A percentile compares a stretch with the other conserved stretches of the same genome.
Evolutionary conservation across 2,888 invertebrate genomes (phyloP).

Genomic region (Listrodromus nycthemerus): DNA sequence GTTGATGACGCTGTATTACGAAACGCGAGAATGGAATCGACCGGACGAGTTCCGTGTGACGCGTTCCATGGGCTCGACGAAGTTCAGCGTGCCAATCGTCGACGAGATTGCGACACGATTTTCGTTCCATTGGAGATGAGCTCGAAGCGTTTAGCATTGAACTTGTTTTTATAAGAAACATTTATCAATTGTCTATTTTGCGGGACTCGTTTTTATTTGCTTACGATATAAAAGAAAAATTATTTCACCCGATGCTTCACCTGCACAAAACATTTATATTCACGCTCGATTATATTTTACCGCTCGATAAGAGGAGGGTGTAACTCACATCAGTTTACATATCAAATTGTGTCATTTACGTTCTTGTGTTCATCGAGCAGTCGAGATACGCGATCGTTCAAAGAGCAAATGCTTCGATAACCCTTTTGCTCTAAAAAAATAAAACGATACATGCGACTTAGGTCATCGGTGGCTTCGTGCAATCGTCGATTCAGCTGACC

Average conservation of each 20-base stretch:
- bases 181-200: too few species aligned
- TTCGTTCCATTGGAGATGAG: neutral
- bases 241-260: too few species aligned
- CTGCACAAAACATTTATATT: too few species aligned
- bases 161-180: neutral
- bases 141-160: neutral
- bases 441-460: neutral
- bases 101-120: neutral
- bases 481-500: conserved; percentile 10
- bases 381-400: neutral
- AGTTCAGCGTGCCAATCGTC: neutral
- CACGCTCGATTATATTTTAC: neutral
- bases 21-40: neutral
- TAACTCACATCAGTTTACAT: neutral
- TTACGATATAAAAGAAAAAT: too few species aligned
- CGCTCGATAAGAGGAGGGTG: neutral
- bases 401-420: conserved; percentile 42
- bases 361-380: neutral
- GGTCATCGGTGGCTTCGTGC: neutral
- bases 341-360: neutral
- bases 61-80: conserved; percentile 11
- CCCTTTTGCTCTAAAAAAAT: conserved; percentile 22
- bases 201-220: too few species aligned
- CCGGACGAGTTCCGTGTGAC: neutral
- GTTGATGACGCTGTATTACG: conserved; percentile 9